phyloP scores from a whole-genome alignment of 2,797 vertebrate genomes.

The Odontamblyopus lacepedii region DNA sequence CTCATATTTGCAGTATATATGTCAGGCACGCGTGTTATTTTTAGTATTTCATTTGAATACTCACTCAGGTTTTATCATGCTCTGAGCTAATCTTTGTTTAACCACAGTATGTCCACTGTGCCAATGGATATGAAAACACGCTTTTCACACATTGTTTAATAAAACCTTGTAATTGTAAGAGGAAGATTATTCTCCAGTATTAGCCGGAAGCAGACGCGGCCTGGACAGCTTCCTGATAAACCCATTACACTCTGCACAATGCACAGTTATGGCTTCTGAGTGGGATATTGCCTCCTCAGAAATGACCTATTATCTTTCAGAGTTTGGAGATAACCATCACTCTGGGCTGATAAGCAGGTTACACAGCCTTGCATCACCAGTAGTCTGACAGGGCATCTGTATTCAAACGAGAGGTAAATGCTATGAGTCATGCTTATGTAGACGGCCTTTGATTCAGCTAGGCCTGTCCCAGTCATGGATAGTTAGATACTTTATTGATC shows the following conservation, averaged over 20 bases:
- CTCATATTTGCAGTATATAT: neutral
- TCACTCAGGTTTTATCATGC: conserved; percentile 3
- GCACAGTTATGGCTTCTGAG: conserved; percentile 33
- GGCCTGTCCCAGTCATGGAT: too few relatives aligned
- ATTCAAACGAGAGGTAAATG: conserved; percentile 15
- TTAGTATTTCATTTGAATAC: conserved; percentile 1
- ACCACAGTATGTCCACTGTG: conserved; percentile 1
- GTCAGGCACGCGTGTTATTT: neutral
- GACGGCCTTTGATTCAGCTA: neutral
- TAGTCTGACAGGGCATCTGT: conserved; percentile 7
- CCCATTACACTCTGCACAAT: conserved; percentile 44
- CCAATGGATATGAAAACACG: conserved; percentile 20
- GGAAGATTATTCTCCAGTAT: conserved; percentile 29
- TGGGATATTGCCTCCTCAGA: conserved; percentile 29
- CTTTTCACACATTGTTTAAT: conserved; percentile 32
- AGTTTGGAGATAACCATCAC: conserved; percentile 27
- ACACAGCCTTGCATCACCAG: conserved; percentile 37
- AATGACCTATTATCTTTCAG: conserved; percentile 28
- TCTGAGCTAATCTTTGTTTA: conserved; percentile 5
- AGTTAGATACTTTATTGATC: too few relatives aligned
- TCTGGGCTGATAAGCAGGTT: conserved; percentile 31
- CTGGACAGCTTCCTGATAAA: conserved; percentile 31
- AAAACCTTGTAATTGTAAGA: conserved; percentile 21
- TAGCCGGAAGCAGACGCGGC: conserved; percentile 17
- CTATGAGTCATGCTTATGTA: conserved; percentile 4